Evolutionary conservation across 1,140 invertebrate genomes (phyloP).

Genomic region (Metopolophium dirhodum): DNA sequence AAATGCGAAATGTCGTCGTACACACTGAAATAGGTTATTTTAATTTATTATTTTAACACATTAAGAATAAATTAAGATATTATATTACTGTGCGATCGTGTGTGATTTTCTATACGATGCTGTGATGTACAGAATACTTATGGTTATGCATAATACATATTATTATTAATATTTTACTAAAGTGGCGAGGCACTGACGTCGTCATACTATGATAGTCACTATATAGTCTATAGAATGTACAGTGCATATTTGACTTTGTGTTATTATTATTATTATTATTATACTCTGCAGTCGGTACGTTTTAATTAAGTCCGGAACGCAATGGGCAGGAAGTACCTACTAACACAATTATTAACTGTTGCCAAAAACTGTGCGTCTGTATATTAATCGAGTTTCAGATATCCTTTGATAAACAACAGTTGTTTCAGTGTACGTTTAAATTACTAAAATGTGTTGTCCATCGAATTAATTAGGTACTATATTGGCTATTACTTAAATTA

Average conservation of each 20-base stretch:
- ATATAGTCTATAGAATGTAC: neutral
- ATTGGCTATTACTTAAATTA: neutral
- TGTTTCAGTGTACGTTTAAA: neutral
- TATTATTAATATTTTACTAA: neutral
- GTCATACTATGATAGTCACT: neutral
- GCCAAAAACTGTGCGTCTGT: neutral
- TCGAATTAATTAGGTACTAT: neutral
- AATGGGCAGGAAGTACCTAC: neutral
- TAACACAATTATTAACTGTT: conserved; percentile 16
- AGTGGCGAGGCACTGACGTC: neutral
- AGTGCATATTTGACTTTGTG: neutral
- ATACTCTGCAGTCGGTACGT: neutral
- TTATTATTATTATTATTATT: neutral
- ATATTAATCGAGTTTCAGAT: neutral
- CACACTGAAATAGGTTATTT: neutral
- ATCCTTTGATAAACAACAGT: conserved; percentile 1
- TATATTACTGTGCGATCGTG: neutral
- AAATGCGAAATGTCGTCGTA: neutral
- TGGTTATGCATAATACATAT: too few relatives aligned
- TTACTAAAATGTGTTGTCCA: neutral
- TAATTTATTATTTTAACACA: neutral
- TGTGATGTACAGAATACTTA: too few relatives aligned
- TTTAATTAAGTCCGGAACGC: conserved; percentile 5
- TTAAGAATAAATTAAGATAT: too few relatives aligned
- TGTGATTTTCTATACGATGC: neutral